A percentile compares a stretch with the other conserved stretches of the same genome.
Conservation (phyloP, 2,113 vertebrate genomes). For the Vanacampus margaritifer region DNA sequence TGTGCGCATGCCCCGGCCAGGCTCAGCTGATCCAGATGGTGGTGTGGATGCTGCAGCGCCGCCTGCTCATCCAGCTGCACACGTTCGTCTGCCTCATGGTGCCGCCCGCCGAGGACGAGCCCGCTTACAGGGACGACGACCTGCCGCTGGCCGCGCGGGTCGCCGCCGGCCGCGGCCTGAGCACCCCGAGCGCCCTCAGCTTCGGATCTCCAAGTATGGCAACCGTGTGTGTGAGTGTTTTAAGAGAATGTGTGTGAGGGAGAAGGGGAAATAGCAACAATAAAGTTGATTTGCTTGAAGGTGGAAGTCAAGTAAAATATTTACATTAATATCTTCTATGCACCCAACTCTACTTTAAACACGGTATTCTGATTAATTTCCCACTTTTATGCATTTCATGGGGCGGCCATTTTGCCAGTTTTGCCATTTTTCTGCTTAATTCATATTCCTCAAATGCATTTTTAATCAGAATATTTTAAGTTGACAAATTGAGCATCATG, state of each 20-base stretch:
- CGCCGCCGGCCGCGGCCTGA: conserved; percentile 81
- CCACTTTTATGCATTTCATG: no score
- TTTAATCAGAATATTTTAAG: no score
- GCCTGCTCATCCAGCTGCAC: conserved; percentile 92
- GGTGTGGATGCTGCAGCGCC: conserved; percentile 94
- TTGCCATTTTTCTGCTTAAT: no score
- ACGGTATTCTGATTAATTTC: no score
- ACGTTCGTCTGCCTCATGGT: conserved; percentile 93
- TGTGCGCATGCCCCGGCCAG: conserved; percentile 60
- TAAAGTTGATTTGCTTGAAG: no score
- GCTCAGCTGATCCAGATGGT: conserved; percentile 98
- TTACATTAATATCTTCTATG: no score
- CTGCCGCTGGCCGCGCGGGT: conserved; percentile 75
- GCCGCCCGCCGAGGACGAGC: conserved; percentile 83
- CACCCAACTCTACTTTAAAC: no score
- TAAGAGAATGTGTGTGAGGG: background rate
- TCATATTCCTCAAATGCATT: no score
- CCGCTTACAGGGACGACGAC: conserved; percentile 77
- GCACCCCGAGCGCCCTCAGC: conserved; percentile 92
- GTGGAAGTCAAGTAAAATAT: no score
- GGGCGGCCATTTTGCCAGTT: no score
- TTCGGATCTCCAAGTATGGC: conserved; percentile 94
- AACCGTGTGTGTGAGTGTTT: background rate
- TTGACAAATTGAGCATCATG: no score
- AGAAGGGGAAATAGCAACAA: no score